Evolutionary conservation across 2,797 vertebrate genomes (phyloP).

Genomic region (Pogoniulus pusillus): DNA sequence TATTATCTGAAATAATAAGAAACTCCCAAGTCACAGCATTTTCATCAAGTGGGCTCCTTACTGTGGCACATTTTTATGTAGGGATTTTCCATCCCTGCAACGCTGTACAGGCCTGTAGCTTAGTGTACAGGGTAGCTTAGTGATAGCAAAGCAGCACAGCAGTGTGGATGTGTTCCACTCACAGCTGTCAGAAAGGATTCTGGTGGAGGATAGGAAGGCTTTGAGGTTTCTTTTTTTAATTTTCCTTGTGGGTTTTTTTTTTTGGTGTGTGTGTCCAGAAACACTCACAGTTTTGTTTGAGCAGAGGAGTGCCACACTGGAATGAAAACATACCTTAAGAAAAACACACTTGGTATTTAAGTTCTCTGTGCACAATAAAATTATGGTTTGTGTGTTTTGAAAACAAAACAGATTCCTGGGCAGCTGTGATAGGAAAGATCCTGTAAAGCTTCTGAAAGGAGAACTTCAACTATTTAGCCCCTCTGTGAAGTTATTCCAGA

Average conservation of each 20-base stretch:
- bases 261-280: not conserved
- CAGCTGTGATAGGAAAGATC: not conserved
- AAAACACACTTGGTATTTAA: not conserved
- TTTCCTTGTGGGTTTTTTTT: not conserved
- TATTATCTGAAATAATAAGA: not conserved
- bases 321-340: not conserved
- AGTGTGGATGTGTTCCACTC: not conserved
- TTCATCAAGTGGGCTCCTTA: not conserved
- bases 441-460: not conserved
- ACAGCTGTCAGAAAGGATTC: not conserved
- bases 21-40: not conserved
- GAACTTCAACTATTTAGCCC: not conserved
- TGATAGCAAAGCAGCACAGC: not conserved
- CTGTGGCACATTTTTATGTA: not conserved
- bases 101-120: not conserved
- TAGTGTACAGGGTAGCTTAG: fast-evolving
- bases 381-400: not conserved
- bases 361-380: not conserved
- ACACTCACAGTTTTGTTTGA: not conserved
- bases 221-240: not conserved
- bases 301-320: not conserved
- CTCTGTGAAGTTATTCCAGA: not conserved
- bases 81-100: not conserved
- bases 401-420: not conserved
- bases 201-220: not conserved